Base-by-base conservation (phyloP, 2,797 vertebrate genomes). In the Esox masquinongy region DNA sequence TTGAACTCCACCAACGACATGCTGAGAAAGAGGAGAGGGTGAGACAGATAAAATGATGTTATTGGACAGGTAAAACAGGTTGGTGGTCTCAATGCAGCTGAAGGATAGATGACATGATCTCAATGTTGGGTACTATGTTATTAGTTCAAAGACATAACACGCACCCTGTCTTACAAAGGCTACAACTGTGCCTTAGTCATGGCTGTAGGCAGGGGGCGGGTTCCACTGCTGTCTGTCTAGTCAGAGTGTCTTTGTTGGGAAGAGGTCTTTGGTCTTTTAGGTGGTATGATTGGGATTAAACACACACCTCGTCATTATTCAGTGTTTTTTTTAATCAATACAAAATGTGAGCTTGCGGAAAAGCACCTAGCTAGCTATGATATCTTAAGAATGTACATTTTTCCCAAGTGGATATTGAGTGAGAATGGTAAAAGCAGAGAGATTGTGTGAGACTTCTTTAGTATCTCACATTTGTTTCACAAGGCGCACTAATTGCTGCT, bases 401-500 rank as follows among this genome's bases (percentile, higher is more conserved):
- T 79, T 81, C 84, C 78, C 77, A 83, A 87, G 79, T 87, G 80
- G 53, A 43, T 79, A 50, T 24, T 61, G 56, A 59, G 5, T 59
- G n/a, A 59, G 53, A 59, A 59, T 12, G 83, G 78, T 79, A 75
- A 80, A 82, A 80, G 80, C 68, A 77, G 77, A 74, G 79, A 86
- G 77, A 74, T 76, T 85, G 82, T 82, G 77, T 83, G 82, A 80
- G 59, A 73, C 71, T 84, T 84, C 59, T 66, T 36, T 7, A 22
- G 14, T 16, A 5, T 70, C 39, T 77, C 74, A 79, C 83, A 82
- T 83, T 84, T 84, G 82, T 82, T 89, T 90, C 84, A 88, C 83
- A 90, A 84, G 70, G 82, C 76, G 66, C 72, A 56, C 80, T 89
- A 90, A 91, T 88, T 86, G 82, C 81, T 80, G 82, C 82, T 85